Evolutionary conservation across 1,140 invertebrate species (phyloP).

Genomic region (Diorhabda carinulata): DNA sequence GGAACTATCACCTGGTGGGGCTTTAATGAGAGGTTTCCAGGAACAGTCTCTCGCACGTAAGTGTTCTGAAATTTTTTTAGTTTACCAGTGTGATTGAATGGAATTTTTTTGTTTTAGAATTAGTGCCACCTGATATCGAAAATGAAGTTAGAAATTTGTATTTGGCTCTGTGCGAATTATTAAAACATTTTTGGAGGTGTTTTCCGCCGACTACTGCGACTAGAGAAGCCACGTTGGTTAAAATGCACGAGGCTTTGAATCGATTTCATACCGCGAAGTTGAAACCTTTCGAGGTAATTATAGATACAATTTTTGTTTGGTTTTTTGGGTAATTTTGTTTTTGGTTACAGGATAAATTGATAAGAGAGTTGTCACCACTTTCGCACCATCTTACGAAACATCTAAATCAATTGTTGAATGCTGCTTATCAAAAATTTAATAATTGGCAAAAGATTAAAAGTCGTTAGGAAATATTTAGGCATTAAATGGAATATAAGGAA

Average conservation of each 20-base stretch:
- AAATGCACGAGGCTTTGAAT: slow-evolving; percentile 83
- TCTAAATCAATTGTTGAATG: slow-evolving; percentile 76
- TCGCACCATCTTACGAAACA: slow-evolving; percentile 81
- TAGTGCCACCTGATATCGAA: slow-evolving; percentile 77
- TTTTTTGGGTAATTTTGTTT: slow-evolving; percentile 1
- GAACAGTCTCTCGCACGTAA: slow-evolving; percentile 74
- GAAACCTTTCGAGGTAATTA: slow-evolving; percentile 74
- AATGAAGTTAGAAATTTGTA: slow-evolving; percentile 80
- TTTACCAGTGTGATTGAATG: neutral
- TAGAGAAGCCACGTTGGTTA: slow-evolving; percentile 74
- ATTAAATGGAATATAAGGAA: too few species aligned
- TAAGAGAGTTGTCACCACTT: slow-evolving; percentile 71
- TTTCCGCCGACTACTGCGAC: slow-evolving; percentile 82
- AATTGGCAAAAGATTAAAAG: slow-evolving; percentile 78
- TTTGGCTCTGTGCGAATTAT: slow-evolving; percentile 77
- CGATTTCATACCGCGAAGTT: slow-evolving; percentile 83
- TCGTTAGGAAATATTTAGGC: slow-evolving; percentile 49
- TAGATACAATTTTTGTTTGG: neutral
- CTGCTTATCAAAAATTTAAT: slow-evolving; percentile 78
- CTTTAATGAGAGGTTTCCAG: slow-evolving; percentile 82
- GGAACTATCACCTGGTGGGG: slow-evolving; percentile 89
- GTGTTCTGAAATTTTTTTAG: slow-evolving; percentile 40
- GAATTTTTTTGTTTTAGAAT: slow-evolving; percentile 54
- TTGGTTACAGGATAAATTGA: slow-evolving; percentile 65
- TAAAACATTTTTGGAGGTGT: slow-evolving; percentile 91